Evolutionary conservation across 2,113 vertebrate species (phyloP).

Genomic region (Lonchura striata): DNA sequence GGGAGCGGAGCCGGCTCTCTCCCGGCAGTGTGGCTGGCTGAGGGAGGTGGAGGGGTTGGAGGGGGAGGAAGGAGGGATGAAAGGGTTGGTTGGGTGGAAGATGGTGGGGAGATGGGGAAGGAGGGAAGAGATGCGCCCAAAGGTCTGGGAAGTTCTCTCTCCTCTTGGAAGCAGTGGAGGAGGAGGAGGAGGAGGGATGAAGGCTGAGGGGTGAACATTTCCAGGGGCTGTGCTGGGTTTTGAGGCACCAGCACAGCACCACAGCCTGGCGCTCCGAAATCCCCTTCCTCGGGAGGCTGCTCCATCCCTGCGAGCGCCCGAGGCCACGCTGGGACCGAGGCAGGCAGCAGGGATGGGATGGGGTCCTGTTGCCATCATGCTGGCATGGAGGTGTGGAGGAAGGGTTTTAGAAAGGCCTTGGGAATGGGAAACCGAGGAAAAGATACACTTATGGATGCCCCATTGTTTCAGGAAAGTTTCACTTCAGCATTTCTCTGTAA

Average conservation of each 20-base stretch:
- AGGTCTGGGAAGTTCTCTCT: neutral
- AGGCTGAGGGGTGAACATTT: accelerated
- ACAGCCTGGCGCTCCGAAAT: accelerated
- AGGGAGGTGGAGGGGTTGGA: neutral
- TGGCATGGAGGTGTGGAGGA: too few relatives aligned
- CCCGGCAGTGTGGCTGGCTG: conserved; percentile 25
- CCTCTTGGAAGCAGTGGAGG: neutral
- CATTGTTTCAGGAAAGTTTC: too few relatives aligned
- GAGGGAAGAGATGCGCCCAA: accelerated
- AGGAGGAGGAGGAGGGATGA: neutral
- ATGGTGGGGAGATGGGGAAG: conserved; percentile 26
- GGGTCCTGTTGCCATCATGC: too few relatives aligned
- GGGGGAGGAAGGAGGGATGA: neutral
- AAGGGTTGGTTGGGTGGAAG: conserved; percentile 16
- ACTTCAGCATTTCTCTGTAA: too few relatives aligned
- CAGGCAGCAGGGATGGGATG: accelerated
- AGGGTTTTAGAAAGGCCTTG: too few relatives aligned
- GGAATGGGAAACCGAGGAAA: too few relatives aligned
- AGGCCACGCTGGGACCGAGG: accelerated
- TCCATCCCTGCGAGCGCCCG: neutral
- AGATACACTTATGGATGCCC: too few relatives aligned
- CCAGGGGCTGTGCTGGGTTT: neutral
- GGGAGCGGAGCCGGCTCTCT: conserved; percentile 63
- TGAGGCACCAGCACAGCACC: neutral
- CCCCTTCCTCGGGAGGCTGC: neutral